These are phyloP conservation scores for Salvelinus namaycush DNA, from an alignment of 2,113 vertebrate genomes.

Conservation along the genomic window DNA sequence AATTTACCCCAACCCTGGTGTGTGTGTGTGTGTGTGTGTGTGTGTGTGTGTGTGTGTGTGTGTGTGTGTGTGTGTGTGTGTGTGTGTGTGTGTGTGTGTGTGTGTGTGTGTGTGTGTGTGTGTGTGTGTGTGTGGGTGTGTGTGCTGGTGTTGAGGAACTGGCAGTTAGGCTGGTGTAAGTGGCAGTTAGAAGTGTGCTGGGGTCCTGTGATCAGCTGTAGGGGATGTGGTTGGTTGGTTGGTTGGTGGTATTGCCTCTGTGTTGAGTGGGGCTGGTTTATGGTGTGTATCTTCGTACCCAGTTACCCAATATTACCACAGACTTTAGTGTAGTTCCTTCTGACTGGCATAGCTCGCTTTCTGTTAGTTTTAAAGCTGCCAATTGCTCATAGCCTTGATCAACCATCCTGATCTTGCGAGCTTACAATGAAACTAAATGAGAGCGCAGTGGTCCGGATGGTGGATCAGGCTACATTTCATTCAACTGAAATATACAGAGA, in stretches of 20 bases:
- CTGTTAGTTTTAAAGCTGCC: neutral
- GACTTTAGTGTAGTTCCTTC: too few species aligned
- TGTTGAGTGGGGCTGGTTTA: too few species aligned
- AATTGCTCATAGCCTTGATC: neutral
- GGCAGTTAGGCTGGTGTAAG: conserved; percentile 12
- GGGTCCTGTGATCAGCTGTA: neutral
- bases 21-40: too few species aligned
- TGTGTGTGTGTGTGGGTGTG: conserved; percentile 1
- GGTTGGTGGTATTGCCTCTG: too few species aligned
- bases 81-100: too few species aligned
- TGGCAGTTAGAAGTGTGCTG: conserved; percentile 19
- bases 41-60: too few species aligned
- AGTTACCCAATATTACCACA: neutral
- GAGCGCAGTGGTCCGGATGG: too few species aligned
- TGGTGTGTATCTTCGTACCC: neutral
- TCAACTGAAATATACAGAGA: neutral
- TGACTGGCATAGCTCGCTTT: neutral
- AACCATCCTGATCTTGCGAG: too few species aligned
- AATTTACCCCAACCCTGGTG: too few species aligned
- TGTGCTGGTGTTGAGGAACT: conserved; percentile 7
- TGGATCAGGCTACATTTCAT: neutral
- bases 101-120: too few species aligned
- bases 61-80: neutral
- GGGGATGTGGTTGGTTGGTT: neutral
- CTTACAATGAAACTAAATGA: too few species aligned